Conservation (phyloP, 2,888 invertebrate genomes). For the Parnassius apollo region DNA sequence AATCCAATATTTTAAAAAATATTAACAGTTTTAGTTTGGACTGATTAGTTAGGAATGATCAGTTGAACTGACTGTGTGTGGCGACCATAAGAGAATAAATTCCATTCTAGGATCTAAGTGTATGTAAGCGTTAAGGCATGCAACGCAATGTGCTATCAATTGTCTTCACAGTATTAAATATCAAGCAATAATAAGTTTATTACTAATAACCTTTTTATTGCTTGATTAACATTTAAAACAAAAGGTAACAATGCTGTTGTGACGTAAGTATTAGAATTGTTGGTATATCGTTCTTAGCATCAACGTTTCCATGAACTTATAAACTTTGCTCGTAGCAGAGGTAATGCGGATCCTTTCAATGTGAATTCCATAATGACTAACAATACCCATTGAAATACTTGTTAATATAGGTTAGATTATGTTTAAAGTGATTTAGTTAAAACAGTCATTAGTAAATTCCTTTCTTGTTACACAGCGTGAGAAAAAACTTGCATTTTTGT, state of each 20-base stretch:
- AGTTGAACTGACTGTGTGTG: too few relatives aligned
- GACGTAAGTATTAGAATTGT: conserved; percentile 12
- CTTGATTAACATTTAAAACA: background rate
- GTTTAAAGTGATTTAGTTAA: conserved; percentile 4
- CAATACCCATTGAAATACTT: conserved; percentile 21
- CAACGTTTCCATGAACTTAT: conserved; percentile 25
- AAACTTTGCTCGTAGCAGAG: conserved; percentile 19
- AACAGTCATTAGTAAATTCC: background rate
- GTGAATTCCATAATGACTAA: conserved; percentile 25
- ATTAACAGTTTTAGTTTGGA: too few relatives aligned
- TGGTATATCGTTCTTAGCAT: background rate
- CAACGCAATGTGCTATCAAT: too few relatives aligned
- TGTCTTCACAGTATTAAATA: too few relatives aligned
- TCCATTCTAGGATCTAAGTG: too few relatives aligned
- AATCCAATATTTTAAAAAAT: too few relatives aligned
- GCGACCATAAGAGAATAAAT: too few relatives aligned
- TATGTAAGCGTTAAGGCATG: too few relatives aligned
- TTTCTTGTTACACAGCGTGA: background rate
- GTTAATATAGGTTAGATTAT: conserved; percentile 16
- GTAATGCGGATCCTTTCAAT: conserved; percentile 24
- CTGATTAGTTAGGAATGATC: too few relatives aligned
- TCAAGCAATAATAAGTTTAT: too few relatives aligned
- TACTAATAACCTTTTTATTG: background rate
- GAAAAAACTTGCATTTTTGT: too few relatives aligned
- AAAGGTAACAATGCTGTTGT: conserved; percentile 6